Evolutionary conservation across 2,888 invertebrate genomes (phyloP), one percentile per base, ranked within the genome.

Genomic region (Trachelus stipa): DNA sequence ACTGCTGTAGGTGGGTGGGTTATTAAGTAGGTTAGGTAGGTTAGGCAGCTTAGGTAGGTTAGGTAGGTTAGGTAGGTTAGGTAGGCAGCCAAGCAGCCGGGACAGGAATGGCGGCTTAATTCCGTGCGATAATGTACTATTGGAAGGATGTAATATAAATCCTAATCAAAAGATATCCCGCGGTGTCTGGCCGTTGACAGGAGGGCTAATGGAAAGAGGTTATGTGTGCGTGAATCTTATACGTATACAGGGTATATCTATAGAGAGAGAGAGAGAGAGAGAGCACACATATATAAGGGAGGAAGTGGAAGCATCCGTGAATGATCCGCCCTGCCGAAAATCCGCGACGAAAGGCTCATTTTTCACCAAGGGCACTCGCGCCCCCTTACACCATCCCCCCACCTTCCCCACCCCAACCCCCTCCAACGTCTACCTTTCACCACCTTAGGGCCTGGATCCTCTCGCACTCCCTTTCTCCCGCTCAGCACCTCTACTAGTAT

Each of bases 361-460:
- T 87, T 87, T 88, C 87, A 87, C 82, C 80, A 77, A 77, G 78
- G 79, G 82, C 81, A 79, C 33, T 73, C 76, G 76, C 31, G 73
- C 30, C 73, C 74, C 79, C 77, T 81, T 83, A 80, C 78, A 69
- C 79, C 77, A 40, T 73, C 34, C 75, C 77, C 82, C n/a, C n/a
- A n/a, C n/a, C n/a, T n/a, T n/a, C n/a, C n/a, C n/a, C n/a, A n/a
- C n/a, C n/a, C n/a, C n/a, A n/a, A n/a, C 77, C 35, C 69, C 33
- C 73, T 78, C 81, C 15, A 15, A 15, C 40, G 12, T 12, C 35
- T 35, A 83, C 83, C 82, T 81, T 82, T 83, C 79, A 78, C 78
- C 75, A 79, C 81, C 79, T 77, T 83, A 81, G 73, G 35, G 68
- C 69, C 31, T 76, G 80, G 78, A 76, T 80, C 82, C 74, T 75